A percentile compares a stretch with the other conserved stretches of the same genome.
Evolutionary conservation across 2,888 invertebrate species (phyloP).

Genomic region (Eumacrocentrus americanus): DNA sequence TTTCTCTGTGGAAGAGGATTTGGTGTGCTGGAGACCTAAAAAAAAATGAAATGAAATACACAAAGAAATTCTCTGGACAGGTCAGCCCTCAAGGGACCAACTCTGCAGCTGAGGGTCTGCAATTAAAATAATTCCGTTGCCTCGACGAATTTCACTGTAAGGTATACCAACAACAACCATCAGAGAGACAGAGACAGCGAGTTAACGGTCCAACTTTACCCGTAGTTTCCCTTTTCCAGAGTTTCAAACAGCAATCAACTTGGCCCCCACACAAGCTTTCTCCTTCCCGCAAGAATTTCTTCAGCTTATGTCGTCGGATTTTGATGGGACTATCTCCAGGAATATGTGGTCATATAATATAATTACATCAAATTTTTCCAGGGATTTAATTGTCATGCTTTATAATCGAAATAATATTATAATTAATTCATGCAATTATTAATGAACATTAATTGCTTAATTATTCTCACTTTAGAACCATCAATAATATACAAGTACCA

Average conservation of each 20-base stretch:
- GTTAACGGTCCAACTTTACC: constrained; percentile 23
- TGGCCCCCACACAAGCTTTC: neutral
- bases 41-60: neutral
- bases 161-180: neutral
- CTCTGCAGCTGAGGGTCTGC: constrained; percentile 23
- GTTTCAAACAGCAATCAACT: constrained; percentile 28
- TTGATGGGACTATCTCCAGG: too few relatives aligned
- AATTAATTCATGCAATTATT: too few relatives aligned
- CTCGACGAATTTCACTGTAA: constrained; percentile 25
- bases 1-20: neutral
- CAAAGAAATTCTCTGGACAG: constrained; percentile 20
- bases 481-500: constrained; percentile 3
- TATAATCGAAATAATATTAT: too few relatives aligned
- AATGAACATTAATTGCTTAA: neutral
- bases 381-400: too few relatives aligned
- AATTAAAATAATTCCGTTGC: constrained; percentile 29
- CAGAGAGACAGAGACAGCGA: neutral
- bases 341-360: too few relatives aligned
- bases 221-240: constrained; percentile 12
- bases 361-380: too few relatives aligned
- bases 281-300: neutral
- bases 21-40: neutral
- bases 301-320: too few relatives aligned
- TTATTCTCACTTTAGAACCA: neutral
- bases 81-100: constrained; percentile 19